Evolutionary conservation across 2,113 vertebrate species (phyloP).

Genomic region (Mus spicilegus): DNA sequence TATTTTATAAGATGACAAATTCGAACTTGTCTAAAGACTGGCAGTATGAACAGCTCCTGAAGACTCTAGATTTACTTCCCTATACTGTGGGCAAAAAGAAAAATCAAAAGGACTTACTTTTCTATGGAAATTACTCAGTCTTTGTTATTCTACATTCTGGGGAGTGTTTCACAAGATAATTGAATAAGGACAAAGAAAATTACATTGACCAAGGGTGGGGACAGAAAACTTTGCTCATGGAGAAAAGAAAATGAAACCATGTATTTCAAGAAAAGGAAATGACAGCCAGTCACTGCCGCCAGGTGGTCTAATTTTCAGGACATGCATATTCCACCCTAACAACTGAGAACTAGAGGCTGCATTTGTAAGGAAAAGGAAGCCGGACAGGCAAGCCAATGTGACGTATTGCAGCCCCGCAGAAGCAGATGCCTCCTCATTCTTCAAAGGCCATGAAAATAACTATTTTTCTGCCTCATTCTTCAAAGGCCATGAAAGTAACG

Average conservation of each 20-base stretch:
- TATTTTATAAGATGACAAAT: neutral
- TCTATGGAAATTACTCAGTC: neutral
- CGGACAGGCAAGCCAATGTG: rapidly evolving
- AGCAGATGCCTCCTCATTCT: neutral
- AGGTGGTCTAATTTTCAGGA: slow-evolving; percentile 2
- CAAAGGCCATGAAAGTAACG: slow-evolving; percentile 72
- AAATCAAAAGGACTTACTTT: neutral
- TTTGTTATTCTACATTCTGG: neutral
- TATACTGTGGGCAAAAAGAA: neutral
- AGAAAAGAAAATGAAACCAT: slow-evolving; percentile 18
- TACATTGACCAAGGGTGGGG: neutral
- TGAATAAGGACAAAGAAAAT: slow-evolving; percentile 59
- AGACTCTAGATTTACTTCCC: neutral
- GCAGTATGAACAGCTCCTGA: neutral
- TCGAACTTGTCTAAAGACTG: neutral
- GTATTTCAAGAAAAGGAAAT: neutral
- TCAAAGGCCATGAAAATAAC: slow-evolving; percentile 71
- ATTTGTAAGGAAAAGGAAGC: neutral
- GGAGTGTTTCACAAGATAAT: slow-evolving; percentile 3
- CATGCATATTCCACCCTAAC: neutral
- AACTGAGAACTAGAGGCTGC: neutral
- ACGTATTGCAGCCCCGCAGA: neutral
- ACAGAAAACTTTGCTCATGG: slow-evolving; percentile 1
- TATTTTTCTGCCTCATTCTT: slow-evolving; percentile 65
- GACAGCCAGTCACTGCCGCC: neutral